Conservation (phyloP, 1,140 invertebrate species). For the Plutomurus gul region DNA sequence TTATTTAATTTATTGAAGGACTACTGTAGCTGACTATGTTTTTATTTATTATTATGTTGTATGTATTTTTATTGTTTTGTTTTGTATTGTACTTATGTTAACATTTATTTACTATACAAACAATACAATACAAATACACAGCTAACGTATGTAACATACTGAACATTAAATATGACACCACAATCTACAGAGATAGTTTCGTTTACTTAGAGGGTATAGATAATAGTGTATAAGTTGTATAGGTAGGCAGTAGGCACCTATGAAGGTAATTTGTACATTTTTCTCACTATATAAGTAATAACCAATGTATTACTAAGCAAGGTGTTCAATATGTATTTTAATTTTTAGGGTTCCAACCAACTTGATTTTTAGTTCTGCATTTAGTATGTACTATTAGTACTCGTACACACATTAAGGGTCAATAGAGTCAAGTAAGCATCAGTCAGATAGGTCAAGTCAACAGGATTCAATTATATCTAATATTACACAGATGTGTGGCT, state of each 20-base stretch:
- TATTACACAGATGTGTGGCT: too few species aligned
- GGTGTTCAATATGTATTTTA: background rate
- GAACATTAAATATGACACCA: too few species aligned
- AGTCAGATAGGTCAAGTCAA: conserved; percentile 10
- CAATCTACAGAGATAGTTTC: conserved; percentile 20
- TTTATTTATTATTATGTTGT: too few species aligned
- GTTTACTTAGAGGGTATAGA: conserved; percentile 27
- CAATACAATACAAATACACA: too few species aligned
- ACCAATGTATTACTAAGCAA: background rate
- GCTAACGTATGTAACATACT: too few species aligned
- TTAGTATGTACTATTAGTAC: background rate
- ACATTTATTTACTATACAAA: too few species aligned
- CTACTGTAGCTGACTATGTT: too few species aligned
- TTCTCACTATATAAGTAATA: background rate
- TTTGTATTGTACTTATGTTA: too few species aligned
- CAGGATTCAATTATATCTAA: background rate
- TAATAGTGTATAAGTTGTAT: conserved; percentile 3
- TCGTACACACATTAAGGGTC: background rate
- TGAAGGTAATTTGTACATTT: conserved; percentile 24
- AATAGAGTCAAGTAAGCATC: conserved; percentile 7
- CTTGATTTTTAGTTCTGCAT: background rate
- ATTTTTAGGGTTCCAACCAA: background rate
- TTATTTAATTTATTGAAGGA: too few species aligned
- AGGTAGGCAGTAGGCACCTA: conserved; percentile 21
- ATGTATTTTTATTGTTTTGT: too few species aligned